Percentiles rank a stretch among this genome's conserved stretches.
Conservation (phyloP, 1,140 invertebrate species). For the Charaxes varanes region DNA sequence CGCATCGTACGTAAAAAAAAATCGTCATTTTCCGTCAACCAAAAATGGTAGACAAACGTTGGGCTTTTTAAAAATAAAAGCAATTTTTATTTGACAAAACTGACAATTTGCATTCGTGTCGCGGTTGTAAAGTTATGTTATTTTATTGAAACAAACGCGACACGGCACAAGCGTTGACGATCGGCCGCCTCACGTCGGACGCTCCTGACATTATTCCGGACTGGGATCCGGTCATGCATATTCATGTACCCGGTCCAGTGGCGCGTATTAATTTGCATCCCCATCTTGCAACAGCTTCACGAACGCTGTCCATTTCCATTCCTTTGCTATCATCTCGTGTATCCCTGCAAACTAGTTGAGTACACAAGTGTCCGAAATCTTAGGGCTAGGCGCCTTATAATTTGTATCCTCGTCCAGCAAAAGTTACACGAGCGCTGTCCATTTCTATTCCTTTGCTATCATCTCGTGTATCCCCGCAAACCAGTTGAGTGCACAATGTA, state of each 20-base stretch:
- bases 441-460: constrained; percentile 51
- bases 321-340: constrained; percentile 36
- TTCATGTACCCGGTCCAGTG: constrained; percentile 54
- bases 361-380: no score
- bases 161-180: not conserved
- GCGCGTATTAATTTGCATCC: constrained; percentile 70
- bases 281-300: constrained; percentile 43
- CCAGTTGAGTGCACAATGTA: no score
- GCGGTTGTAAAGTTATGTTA: no score
- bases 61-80: no score
- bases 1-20: no score
- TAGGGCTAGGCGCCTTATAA: constrained; percentile 68
- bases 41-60: no score
- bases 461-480: no score
- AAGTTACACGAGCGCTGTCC: constrained; percentile 44
- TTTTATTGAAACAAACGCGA: not conserved
- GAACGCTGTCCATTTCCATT: constrained; percentile 56
- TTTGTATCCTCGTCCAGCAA: constrained; percentile 62
- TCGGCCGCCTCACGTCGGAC: constrained; percentile 14
- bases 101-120: no score
- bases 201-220: constrained; percentile 49
- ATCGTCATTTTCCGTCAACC: no score
- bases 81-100: no score
- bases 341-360: no score
- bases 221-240: constrained; percentile 52